Base-by-base conservation (phyloP, 2,888 invertebrate species). In the Cylloceria caligata region DNA sequence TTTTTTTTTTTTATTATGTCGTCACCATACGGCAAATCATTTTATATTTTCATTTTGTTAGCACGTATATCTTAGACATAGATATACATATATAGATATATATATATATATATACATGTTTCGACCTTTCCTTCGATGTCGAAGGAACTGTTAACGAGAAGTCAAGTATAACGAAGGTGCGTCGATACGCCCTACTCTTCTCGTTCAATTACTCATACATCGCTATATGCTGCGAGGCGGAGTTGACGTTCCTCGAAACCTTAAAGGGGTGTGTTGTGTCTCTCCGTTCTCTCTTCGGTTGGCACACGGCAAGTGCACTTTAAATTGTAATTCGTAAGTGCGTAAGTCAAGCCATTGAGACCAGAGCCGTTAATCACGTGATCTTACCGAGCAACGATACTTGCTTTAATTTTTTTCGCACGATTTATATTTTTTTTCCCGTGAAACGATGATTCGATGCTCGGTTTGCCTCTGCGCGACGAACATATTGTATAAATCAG, bases 1-100 rank as follows among this genome's bases (percentile, higher is more conserved):
- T n/a, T 13, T 42, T n/a, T 19, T 52, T 67, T 42, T 47, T 62
- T 74, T 72, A 9, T 24, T 27, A 27, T 19, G 42, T 45, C 34
- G 39, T 55, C 77, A 21, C 52, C 49, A 69, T 19, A 34, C 21
- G 60, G 27, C 34, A 55, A 39, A 62, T 65, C 34, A 34, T 72
- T 30, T 57, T 71, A 57, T 39, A 27, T 62, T 64, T 79, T 67
- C n/a, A 64, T 69, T 78, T 34, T 21, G 71, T 75, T 60, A 27
- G 52, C 71, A n/a, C 57, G 75, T 45, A 42, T 42, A 71, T 42
- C 7, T 16, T 55, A 69, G 52, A 52, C 45, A 52, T 39, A 39
- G n/a, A 75, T 9, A 57, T 55, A 55, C 55, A 69, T 55, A 55
- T 36, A 60, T 60, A 60, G 24, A 52, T 24, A 52, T 52, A 52